Base-by-base conservation (phyloP, 2,888 invertebrate species). In the Esperia sulphurella region DNA sequence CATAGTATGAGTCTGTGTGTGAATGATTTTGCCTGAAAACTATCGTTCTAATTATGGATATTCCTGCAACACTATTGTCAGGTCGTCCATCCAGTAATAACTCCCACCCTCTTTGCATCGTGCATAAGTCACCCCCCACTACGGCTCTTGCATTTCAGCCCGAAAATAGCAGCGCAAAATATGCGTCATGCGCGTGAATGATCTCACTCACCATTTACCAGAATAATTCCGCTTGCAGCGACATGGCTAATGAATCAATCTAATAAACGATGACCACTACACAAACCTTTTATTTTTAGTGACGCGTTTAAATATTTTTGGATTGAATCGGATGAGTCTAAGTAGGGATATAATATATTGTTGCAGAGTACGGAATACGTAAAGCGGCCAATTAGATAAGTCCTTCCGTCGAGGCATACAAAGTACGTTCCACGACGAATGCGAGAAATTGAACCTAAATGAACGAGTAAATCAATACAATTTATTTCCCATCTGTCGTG, bases 121-220 rank as follows among this genome's bases (percentile, higher is more conserved):
- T 29, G n/a, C 41, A 43, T 40, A 44, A 50, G 43, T 50, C 49
- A 48, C 49, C 42, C 47, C 47, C 45, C 35, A 43, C 42, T 13
- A 45, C 35, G 62, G 63, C 65, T 67, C 65, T 58, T 75, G 75
- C 74, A 75, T 65, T 70, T 64, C 71, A 61, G 53, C 55, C 56
- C 52, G 55, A 71, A 73, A 77, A 71, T 74, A 75, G 67, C 58
- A 57, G 51, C 51, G 63, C 56, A 59, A 65, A 33, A 63, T 66
- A 71, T 77, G 76, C 77, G 77, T 77, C 77, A 77, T 21, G 52
- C 54, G 59, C 59, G 61, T 65, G 71, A 68, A 63, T 68, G 69
- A 71, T 68, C 67, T 57, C 58, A 56, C 57, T 21, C 50, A 65
- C 68, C 65, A 59, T 64, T 65, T 68, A 61, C 63, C 46, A 65